These are phyloP conservation scores for Autographa pulchrina DNA, from an alignment of 2,888 invertebrate genomes.

Conservation along the genomic window DNA sequence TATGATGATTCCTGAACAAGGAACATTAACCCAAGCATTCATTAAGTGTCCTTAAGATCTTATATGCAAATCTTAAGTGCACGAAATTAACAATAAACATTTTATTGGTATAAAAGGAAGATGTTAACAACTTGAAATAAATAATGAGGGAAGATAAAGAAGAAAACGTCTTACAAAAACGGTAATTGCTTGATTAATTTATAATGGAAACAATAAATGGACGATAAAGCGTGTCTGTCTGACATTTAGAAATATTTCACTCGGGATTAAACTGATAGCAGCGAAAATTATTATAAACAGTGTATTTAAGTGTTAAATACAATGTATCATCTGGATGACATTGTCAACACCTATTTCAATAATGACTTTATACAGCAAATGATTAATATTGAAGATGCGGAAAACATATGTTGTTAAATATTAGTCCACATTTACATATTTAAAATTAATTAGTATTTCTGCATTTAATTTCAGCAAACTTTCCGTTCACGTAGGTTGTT, in stretches of 20 bases:
- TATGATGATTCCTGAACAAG: slow-evolving; percentile 6
- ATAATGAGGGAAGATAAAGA: slow-evolving; percentile 37
- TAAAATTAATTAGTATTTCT: not conserved
- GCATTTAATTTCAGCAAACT: not conserved
- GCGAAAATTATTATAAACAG: slow-evolving; percentile 31
- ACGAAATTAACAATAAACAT: slow-evolving; percentile 53
- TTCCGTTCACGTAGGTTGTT: not conserved
- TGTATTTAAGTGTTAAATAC: slow-evolving; percentile 19
- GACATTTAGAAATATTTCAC: slow-evolving; percentile 39
- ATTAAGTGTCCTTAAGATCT: slow-evolving; percentile 15
- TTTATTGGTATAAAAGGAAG: slow-evolving; percentile 43
- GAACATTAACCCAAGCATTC: slow-evolving; percentile 9
- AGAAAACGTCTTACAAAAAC: slow-evolving; percentile 40
- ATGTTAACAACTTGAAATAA: slow-evolving; percentile 42
- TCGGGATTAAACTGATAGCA: slow-evolving; percentile 25
- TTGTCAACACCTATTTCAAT: not conserved
- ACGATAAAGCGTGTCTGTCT: slow-evolving; percentile 22
- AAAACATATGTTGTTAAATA: not conserved
- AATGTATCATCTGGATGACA: not conserved
- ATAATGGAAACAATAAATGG: slow-evolving; percentile 42
- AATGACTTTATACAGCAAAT: not conserved
- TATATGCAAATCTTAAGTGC: slow-evolving; percentile 35
- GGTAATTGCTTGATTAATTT: slow-evolving; percentile 45
- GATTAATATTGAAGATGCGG: not conserved
- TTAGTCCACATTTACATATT: not conserved